Percentiles rank a stretch among this genome's conserved stretches.
Evolutionary conservation across 2,797 vertebrate genomes (phyloP).

Genomic region (Sebastes cheni): DNA sequence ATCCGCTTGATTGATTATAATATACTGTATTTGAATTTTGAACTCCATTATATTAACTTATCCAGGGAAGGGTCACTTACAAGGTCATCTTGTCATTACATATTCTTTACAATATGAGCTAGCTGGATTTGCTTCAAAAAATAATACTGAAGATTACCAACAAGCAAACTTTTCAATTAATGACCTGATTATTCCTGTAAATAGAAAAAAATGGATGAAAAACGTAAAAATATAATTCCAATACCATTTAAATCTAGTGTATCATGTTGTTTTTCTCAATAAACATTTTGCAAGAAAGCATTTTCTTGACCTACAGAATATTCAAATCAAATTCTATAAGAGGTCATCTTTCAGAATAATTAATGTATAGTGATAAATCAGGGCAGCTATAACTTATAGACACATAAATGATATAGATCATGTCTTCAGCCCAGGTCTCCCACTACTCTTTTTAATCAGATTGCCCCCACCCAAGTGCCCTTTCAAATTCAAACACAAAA

Average conservation of each 20-base stretch:
- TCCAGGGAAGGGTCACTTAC: not conserved
- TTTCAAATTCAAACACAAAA: conserved; percentile 82
- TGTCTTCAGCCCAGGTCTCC: conserved; percentile 72
- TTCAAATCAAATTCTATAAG: conserved; percentile 74
- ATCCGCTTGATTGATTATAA: not conserved
- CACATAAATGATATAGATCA: conserved; percentile 81
- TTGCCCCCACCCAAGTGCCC: conserved; percentile 70
- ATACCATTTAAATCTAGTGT: not conserved
- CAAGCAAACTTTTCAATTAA: not conserved
- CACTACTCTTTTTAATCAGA: conserved; percentile 83
- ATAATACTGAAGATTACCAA: not conserved
- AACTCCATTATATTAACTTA: not conserved
- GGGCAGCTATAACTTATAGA: conserved; percentile 76
- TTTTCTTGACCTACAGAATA: conserved; percentile 64
- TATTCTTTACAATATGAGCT: not conserved
- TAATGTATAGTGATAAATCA: conserved; percentile 79
- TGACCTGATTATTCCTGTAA: not conserved
- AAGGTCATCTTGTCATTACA: not conserved
- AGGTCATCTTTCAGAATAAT: conserved; percentile 81
- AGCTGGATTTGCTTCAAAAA: not conserved
- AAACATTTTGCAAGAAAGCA: conserved; percentile 50
- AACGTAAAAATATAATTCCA: not conserved
- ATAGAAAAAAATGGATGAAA: not conserved
- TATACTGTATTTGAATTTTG: not conserved
- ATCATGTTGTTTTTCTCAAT: conserved; percentile 4